A percentile compares a stretch with the other conserved stretches of the same genome.
Evolutionary conservation across 2,888 invertebrate species (phyloP).

Genomic region (Antitype chi): DNA sequence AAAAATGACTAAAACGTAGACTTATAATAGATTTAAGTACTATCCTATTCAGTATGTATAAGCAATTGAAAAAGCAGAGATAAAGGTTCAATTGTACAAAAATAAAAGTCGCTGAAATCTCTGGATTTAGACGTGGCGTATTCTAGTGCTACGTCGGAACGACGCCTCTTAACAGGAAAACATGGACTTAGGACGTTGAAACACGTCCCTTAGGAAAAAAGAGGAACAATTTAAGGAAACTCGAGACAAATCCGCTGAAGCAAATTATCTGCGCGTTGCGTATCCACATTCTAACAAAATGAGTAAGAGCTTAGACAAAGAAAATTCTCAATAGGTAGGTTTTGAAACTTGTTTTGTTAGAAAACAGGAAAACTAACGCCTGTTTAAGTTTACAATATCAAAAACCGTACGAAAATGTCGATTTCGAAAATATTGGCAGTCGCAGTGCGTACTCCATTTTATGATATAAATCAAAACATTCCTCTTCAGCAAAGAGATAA

Average conservation of each 20-base stretch:
- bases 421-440: slow-evolving; percentile 1
- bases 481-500: slow-evolving; percentile 11
- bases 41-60: slow-evolving; percentile 23
- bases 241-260: slow-evolving; percentile 30
- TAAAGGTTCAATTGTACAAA: slow-evolving; percentile 37
- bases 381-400: not conserved
- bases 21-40: slow-evolving; percentile 32
- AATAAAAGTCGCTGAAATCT: slow-evolving; percentile 49
- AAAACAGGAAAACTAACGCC: not conserved
- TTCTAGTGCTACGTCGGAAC: slow-evolving; percentile 45
- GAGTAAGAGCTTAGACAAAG: slow-evolving; percentile 8
- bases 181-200: slow-evolving; percentile 55
- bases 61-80: slow-evolving; percentile 57
- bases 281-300: slow-evolving; percentile 41
- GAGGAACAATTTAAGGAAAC: slow-evolving; percentile 46
- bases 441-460: not conserved
- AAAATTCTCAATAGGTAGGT: slow-evolving; percentile 1
- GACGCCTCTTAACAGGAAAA: slow-evolving; percentile 56
- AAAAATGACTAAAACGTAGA: slow-evolving; percentile 17
- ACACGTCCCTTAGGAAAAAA: slow-evolving; percentile 56
- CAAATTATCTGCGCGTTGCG: slow-evolving; percentile 49
- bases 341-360: not conserved
- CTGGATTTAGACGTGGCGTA: slow-evolving; percentile 45
- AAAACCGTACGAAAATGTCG: not conserved
- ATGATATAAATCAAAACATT: slow-evolving; percentile 19